Percentiles rank a stretch among this genome's conserved stretches.
phyloP scores from a whole-genome alignment of 2,888 invertebrate species.

The Dolichopus griseipennis region DNA sequence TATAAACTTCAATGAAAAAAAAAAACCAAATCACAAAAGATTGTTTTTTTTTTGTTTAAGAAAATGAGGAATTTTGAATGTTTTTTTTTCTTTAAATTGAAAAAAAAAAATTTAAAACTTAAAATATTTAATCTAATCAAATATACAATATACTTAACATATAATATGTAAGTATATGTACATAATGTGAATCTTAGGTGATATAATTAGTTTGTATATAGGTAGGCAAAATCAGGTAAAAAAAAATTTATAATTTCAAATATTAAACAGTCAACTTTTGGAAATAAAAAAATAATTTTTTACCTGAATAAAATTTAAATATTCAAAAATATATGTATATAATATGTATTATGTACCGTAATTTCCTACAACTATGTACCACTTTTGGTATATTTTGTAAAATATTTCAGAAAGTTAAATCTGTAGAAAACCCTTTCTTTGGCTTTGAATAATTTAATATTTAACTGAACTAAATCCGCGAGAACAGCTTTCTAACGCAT shows the following conservation, averaged over 20 bases:
- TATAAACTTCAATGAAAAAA: not conserved
- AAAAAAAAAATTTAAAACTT: not conserved
- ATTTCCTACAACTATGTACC: too few species aligned
- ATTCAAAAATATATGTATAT: too few species aligned
- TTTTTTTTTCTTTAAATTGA: not conserved
- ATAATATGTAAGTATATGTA: not conserved
- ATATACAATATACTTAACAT: not conserved
- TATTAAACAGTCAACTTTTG: too few species aligned
- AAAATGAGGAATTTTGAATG: not conserved
- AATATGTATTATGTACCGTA: too few species aligned
- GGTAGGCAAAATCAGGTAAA: not conserved
- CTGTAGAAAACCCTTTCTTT: too few species aligned
- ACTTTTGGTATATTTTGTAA: too few species aligned
- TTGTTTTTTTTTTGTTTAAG: not conserved
- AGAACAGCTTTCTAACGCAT: too few species aligned
- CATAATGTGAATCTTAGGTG: not conserved
- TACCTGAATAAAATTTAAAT: too few species aligned
- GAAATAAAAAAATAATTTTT: too few species aligned
- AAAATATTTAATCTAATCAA: constrained; percentile 1
- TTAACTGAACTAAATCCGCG: too few species aligned
- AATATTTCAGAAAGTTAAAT: too few species aligned
- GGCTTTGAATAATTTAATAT: too few species aligned
- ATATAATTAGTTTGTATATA: not conserved
- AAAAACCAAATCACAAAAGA: not conserved
- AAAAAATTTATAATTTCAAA: not conserved